phyloP scores from a whole-genome alignment of 1,140 invertebrate genomes.

The Drosophila yakuba region DNA sequence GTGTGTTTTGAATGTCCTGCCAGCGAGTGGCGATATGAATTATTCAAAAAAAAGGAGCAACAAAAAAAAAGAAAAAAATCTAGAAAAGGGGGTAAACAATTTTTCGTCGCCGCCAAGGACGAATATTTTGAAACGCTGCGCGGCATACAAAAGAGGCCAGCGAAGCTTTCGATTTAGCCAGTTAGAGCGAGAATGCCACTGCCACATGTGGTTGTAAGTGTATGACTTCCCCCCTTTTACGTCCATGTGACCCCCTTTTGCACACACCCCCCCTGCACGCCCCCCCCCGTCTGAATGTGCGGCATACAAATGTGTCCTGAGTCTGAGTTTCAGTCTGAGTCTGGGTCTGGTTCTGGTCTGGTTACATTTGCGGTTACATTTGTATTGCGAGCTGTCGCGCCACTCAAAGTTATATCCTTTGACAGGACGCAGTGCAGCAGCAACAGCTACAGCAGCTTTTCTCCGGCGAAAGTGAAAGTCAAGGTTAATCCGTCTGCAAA shows the following conservation, averaged over 20 bases:
- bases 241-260: not conserved
- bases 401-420: conserved; percentile 78
- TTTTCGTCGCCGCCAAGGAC: conserved; percentile 82
- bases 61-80: conserved; percentile 1
- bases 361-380: conserved; percentile 70
- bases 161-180: conserved; percentile 65
- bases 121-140: conserved; percentile 78
- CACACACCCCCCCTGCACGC: not conserved
- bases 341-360: conserved; percentile 59
- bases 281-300: conserved; percentile 47
- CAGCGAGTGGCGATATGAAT: conserved; percentile 76
- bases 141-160: conserved; percentile 81
- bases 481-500: conserved; percentile 85
- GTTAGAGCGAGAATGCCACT: conserved; percentile 47
- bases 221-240: conserved; percentile 4
- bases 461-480: conserved; percentile 83
- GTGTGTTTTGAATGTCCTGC: conserved; percentile 84
- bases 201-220: conserved; percentile 50
- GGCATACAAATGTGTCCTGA: conserved; percentile 79
- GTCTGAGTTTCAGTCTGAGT: conserved; percentile 41
- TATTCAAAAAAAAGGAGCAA: conserved; percentile 78
- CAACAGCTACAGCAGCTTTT: conserved; percentile 16
- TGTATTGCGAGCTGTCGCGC: conserved; percentile 78
- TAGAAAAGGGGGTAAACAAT: conserved; percentile 29
- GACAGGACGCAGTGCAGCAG: conserved; percentile 72